Conservation (phyloP, 2,113 vertebrate genomes). For the Sinocyclocheilus anophthalmus region DNA sequence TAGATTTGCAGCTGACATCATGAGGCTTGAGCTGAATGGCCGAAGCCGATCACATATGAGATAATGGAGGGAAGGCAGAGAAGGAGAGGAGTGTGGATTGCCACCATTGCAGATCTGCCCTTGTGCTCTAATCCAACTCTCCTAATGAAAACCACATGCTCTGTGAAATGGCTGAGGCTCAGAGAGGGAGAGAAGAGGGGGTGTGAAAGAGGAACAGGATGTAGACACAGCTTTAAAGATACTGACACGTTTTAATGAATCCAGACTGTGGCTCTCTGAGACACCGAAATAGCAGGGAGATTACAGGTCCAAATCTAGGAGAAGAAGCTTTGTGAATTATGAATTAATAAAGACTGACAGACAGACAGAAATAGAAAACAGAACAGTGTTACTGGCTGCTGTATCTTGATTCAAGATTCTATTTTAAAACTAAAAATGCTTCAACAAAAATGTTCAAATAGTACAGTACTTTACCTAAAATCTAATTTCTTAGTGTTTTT, state of each 20-base stretch:
- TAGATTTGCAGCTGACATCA: constrained; percentile 52
- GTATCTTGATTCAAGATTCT: too few relatives aligned
- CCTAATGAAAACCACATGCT: constrained; percentile 57
- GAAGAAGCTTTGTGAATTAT: neutral
- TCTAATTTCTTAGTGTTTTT: too few relatives aligned
- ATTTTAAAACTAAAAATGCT: too few relatives aligned
- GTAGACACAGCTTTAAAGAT: constrained; percentile 28
- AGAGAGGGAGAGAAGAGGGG: constrained; percentile 41
- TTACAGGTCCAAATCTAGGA: neutral
- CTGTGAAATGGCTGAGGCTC: constrained; percentile 16
- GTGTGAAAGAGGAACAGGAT: constrained; percentile 18
- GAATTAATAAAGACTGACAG: too few relatives aligned
- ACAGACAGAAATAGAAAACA: neutral
- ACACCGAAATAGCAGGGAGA: neutral
- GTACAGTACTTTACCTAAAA: too few relatives aligned
- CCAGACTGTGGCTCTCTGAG: constrained; percentile 14
- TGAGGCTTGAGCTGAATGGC: neutral
- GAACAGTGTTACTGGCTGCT: neutral
- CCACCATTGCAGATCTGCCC: constrained; percentile 48
- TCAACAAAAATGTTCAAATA: too few relatives aligned
- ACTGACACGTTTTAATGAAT: constrained; percentile 40
- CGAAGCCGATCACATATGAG: constrained; percentile 39
- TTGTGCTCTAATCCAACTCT: constrained; percentile 44
- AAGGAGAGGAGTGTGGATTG: constrained; percentile 28
- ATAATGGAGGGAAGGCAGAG: constrained; percentile 39